Conservation (phyloP, 2,113 vertebrate genomes). For the Ciconia stormi region DNA sequence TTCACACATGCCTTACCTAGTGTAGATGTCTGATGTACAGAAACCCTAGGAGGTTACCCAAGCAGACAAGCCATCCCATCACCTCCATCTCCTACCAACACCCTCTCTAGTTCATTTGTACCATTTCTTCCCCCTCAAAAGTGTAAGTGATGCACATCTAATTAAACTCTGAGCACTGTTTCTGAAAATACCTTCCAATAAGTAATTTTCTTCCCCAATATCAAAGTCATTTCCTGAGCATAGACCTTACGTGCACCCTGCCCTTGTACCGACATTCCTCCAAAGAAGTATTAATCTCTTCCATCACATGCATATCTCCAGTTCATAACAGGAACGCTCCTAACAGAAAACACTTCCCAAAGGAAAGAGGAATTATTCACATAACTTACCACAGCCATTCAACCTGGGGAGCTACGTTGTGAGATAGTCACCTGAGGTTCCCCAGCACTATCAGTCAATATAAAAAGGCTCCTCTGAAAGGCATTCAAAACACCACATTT, state of each 20-base stretch:
- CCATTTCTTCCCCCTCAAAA: neutral
- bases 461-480: neutral
- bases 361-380: neutral
- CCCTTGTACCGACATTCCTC: neutral
- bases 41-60: neutral
- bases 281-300: neutral
- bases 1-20: neutral
- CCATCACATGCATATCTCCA: neutral
- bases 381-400: neutral
- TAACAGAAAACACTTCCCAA: neutral
- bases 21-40: neutral
- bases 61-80: neutral
- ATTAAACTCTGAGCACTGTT: neutral
- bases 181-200: neutral
- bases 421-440: neutral
- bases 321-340: neutral
- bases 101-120: neutral
- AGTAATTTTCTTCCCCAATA: neutral
- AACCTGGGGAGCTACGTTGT: neutral
- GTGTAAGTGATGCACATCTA: neutral
- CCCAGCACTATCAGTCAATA: neutral
- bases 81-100: neutral
- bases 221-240: neutral
- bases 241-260: neutral
- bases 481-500: neutral